Percentiles rank a stretch among this genome's conserved stretches.
These are phyloP conservation scores for Salarias fasciatus DNA, from an alignment of 2,797 vertebrate genomes.

Conservation along the genomic window DNA sequence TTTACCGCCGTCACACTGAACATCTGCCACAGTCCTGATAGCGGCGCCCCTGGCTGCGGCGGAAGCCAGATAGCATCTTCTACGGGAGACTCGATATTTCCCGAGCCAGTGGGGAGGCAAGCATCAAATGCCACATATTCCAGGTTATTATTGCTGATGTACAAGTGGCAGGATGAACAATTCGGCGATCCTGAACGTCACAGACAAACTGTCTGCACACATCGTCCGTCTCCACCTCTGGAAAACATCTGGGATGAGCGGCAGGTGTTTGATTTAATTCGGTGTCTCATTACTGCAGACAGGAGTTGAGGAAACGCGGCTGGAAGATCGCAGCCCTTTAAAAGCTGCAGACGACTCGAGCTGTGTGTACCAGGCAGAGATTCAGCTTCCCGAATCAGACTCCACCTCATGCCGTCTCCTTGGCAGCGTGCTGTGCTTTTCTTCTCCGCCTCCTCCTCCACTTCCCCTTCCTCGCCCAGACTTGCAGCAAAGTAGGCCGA, in stretches of 20 bases:
- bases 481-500: constrained; percentile 72
- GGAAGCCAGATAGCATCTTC: constrained; percentile 44
- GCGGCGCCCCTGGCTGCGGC: constrained; percentile 43
- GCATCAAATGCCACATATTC: constrained; percentile 48
- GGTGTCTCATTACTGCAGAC: constrained; percentile 6
- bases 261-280: constrained; percentile 6
- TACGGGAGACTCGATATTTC: constrained; percentile 49
- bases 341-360: constrained; percentile 35
- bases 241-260: constrained; percentile 5
- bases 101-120: constrained; percentile 40
- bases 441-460: constrained; percentile 32
- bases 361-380: constrained; percentile 49
- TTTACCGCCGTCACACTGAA: constrained; percentile 16
- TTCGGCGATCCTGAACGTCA: constrained; percentile 23
- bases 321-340: constrained; percentile 43
- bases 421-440: constrained; percentile 54
- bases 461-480: constrained; percentile 34
- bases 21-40: constrained; percentile 43
- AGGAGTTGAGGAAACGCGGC: constrained; percentile 35
- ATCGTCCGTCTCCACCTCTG: neutral
- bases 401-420: constrained; percentile 44
- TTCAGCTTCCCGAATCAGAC: constrained; percentile 60
- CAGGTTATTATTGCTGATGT: constrained; percentile 45
- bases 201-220: constrained; percentile 9
- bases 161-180: constrained; percentile 32